phyloP scores from a whole-genome alignment of 2,797 vertebrate genomes.

The Discoglossus pictus region DNA sequence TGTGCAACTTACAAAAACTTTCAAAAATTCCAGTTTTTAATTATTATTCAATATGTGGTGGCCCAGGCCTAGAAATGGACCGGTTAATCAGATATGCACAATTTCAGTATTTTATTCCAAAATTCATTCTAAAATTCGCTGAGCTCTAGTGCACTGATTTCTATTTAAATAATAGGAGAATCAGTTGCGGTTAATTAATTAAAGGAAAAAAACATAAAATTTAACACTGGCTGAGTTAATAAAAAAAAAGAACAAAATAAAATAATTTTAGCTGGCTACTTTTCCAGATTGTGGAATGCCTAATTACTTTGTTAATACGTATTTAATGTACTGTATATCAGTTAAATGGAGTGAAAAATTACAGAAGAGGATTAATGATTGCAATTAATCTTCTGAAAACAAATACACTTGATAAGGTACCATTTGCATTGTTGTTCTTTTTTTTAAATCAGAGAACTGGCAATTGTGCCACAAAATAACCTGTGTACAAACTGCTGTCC shows the following conservation, averaged over 20 bases:
- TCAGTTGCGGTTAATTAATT: slow-evolving; percentile 41
- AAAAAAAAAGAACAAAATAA: slow-evolving; percentile 19
- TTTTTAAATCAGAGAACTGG: no score
- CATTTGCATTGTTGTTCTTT: slow-evolving; percentile 2
- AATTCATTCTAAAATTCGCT: slow-evolving; percentile 6
- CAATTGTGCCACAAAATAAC: no score
- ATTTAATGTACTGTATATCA: slow-evolving; percentile 51
- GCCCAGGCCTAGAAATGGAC: no score
- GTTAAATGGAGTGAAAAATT: slow-evolving; percentile 53
- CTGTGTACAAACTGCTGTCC: no score
- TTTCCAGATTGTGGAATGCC: slow-evolving; percentile 41
- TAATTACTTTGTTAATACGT: slow-evolving; percentile 51
- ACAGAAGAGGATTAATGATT: slow-evolving; percentile 50
- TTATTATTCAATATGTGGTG: no score
- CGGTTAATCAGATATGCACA: no score
- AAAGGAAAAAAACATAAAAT: slow-evolving; percentile 36
- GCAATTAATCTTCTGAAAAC: slow-evolving; percentile 50
- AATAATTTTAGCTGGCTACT: slow-evolving; percentile 38
- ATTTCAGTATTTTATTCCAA: no score
- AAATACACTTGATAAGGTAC: slow-evolving; percentile 41
- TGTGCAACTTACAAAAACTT: no score
- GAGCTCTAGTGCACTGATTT: slow-evolving; percentile 8
- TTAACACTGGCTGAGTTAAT: slow-evolving; percentile 33
- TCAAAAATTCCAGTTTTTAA: no score
- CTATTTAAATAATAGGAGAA: slow-evolving; percentile 42